phyloP scores from a whole-genome alignment of 2,113 vertebrate species.

The Lasiurus cinereus region DNA sequence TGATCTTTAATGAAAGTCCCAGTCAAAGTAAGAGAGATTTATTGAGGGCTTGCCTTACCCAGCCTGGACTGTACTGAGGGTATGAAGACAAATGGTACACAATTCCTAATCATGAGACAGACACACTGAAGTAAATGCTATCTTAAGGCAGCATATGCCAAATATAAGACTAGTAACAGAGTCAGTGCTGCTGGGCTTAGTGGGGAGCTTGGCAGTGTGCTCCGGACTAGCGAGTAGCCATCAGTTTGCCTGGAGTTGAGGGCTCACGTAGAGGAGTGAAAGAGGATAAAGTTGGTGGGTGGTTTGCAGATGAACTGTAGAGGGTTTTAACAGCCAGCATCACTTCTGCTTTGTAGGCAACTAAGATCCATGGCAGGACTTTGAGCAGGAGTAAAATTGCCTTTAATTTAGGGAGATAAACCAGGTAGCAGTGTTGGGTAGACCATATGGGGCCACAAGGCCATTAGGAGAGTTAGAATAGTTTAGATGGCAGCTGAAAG shows the following conservation, averaged over 20 bases:
- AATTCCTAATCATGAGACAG: not conserved
- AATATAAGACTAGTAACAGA: too few species aligned
- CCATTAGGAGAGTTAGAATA: not conserved
- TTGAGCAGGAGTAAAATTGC: not conserved
- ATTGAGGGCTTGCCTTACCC: not conserved
- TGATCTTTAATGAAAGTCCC: not conserved
- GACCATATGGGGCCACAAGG: not conserved
- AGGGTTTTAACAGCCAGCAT: not conserved
- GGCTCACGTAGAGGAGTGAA: too few species aligned
- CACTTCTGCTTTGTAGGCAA: not conserved
- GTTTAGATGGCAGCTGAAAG: not conserved
- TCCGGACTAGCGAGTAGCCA: too few species aligned
- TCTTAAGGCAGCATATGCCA: too few species aligned
- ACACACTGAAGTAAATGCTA: not conserved
- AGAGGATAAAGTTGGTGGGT: too few species aligned
- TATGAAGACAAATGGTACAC: not conserved
- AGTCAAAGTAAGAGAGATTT: not conserved
- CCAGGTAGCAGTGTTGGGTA: not conserved
- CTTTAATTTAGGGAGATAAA: not conserved
- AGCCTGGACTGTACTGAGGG: not conserved
- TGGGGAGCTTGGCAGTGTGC: too few species aligned
- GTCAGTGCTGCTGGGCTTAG: too few species aligned
- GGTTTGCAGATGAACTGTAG: too few species aligned
- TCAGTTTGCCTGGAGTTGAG: too few species aligned
- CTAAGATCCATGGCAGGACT: not conserved